Conservation (phyloP, 2,888 invertebrate genomes). For the Coenonympha arcania region DNA sequence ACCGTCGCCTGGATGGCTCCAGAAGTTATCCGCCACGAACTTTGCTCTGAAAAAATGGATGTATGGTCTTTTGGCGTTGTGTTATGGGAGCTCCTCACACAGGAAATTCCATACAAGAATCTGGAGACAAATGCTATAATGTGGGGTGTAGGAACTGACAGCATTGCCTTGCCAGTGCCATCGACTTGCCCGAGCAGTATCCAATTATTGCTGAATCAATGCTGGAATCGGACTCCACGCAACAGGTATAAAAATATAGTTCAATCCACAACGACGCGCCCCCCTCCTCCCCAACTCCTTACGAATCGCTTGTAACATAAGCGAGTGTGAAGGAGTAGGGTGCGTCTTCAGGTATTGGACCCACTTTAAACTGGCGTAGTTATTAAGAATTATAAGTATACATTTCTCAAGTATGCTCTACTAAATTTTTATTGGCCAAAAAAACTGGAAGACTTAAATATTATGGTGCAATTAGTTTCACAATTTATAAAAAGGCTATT, state of each 20-base stretch:
- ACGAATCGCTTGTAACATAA: no score
- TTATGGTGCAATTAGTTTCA: no score
- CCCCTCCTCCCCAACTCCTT: no score
- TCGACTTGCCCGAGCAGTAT: conserved; percentile 90
- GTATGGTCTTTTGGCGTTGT: conserved; percentile 99
- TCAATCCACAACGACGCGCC: background rate
- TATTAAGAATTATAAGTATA: no score
- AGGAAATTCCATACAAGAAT: conserved; percentile 73
- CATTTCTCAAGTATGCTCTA: no score
- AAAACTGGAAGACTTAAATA: no score
- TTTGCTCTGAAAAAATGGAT: conserved; percentile 97
- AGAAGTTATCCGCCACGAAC: conserved; percentile 96
- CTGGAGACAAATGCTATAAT: conserved; percentile 97
- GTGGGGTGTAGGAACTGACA: conserved; percentile 97
- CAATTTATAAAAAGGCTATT: no score
- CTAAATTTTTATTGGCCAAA: no score
- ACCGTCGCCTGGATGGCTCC: conserved; percentile 99
- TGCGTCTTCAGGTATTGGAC: no score
- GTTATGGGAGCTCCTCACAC: conserved; percentile 97
- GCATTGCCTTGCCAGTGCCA: conserved; percentile 92
- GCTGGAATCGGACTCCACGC: conserved; percentile 92
- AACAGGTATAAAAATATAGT: conserved; percentile 74
- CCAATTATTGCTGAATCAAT: conserved; percentile 89
- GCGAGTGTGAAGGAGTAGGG: no score
- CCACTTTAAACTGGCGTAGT: no score